Percentiles rank a stretch among this genome's conserved stretches.
phyloP scores from a whole-genome alignment of 2,888 invertebrate species.

The Yponomeuta evonymella region DNA sequence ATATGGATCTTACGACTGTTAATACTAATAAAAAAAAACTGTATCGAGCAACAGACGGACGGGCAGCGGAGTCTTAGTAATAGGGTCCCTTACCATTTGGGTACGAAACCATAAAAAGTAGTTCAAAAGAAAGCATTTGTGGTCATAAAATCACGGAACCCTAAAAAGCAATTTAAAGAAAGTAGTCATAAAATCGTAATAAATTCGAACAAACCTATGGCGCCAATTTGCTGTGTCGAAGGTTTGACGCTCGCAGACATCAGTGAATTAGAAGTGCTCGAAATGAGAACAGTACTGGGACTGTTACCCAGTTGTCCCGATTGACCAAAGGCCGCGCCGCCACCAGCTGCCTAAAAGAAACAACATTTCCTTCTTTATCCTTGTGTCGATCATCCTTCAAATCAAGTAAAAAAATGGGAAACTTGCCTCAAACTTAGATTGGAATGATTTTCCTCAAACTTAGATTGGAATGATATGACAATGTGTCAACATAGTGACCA shows the following conservation, averaged over 20 bases:
- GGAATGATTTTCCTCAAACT: no score
- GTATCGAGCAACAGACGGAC: no score
- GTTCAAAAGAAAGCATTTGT: not conserved
- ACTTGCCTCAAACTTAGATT: no score
- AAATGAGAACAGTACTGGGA: slow-evolving; percentile 91
- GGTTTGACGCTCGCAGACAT: slow-evolving; percentile 93
- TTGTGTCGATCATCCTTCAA: not conserved
- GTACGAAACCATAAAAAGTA: no score
- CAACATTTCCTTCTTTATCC: slow-evolving; percentile 3
- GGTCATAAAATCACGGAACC: not conserved
- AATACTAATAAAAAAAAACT: no score
- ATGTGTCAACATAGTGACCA: no score
- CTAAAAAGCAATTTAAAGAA: not conserved
- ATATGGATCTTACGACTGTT: no score
- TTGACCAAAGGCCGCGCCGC: slow-evolving; percentile 84
- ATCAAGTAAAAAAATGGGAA: no score
- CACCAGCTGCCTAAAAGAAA: slow-evolving; percentile 63
- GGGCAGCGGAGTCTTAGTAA: no score
- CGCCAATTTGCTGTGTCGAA: slow-evolving; percentile 87
- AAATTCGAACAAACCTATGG: slow-evolving; percentile 78
- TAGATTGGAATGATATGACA: no score
- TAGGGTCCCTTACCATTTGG: no score
- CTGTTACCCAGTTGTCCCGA: slow-evolving; percentile 87
- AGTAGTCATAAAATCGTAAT: not conserved
- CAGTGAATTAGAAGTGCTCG: slow-evolving; percentile 89